phyloP scores from a whole-genome alignment of 2,888 invertebrate genomes.

The Meandrusa payeni region DNA sequence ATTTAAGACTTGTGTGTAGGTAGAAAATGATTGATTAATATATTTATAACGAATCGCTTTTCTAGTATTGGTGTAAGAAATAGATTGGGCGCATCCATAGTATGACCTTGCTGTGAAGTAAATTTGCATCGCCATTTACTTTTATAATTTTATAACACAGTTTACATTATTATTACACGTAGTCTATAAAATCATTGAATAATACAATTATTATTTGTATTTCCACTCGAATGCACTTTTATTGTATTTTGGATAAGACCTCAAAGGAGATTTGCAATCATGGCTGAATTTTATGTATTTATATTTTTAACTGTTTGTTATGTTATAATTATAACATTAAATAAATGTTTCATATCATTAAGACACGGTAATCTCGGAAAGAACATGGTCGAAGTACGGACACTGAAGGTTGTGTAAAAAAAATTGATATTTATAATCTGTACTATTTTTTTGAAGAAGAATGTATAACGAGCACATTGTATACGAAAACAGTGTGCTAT shows the following conservation, averaged over 20 bases:
- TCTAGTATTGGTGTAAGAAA: slow-evolving; percentile 24
- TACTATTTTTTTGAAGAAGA: too few species aligned
- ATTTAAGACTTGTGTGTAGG: slow-evolving; percentile 28
- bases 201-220: too few species aligned
- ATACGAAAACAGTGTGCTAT: too few species aligned
- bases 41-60: slow-evolving; percentile 26
- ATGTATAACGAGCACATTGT: slow-evolving; percentile 2
- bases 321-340: slow-evolving; percentile 15
- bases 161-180: slow-evolving; percentile 1
- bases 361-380: slow-evolving; percentile 20
- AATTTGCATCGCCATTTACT: slow-evolving; percentile 3
- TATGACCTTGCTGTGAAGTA: neutral
- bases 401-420: slow-evolving; percentile 19
- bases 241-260: slow-evolving; percentile 5
- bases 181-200: too few species aligned
- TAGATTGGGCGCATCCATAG: slow-evolving; percentile 32
- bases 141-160: slow-evolving; percentile 6
- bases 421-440: slow-evolving; percentile 1
- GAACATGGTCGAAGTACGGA: slow-evolving; percentile 6
- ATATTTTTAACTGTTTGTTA: slow-evolving; percentile 13
- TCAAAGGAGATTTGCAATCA: neutral
- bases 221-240: too few species aligned
- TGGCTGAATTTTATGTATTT: neutral
- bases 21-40: slow-evolving; percentile 26
- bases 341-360: slow-evolving; percentile 26